A percentile compares a stretch with the other conserved stretches of the same genome.
These are phyloP conservation scores for Peromyscus maniculatus DNA, from an alignment of 2,113 vertebrate species.

Conservation along the genomic window DNA sequence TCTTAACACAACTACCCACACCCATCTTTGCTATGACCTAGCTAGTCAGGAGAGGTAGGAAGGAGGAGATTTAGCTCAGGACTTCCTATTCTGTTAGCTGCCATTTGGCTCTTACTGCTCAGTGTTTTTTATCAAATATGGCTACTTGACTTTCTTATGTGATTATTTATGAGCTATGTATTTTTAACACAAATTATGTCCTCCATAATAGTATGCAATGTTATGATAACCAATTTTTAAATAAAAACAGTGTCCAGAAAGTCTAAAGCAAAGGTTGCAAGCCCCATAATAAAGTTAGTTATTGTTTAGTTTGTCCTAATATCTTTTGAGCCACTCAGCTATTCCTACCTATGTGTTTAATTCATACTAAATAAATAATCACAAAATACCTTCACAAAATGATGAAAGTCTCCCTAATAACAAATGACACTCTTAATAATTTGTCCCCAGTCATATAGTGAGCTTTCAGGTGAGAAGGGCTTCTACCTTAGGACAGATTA, in stretches of 20 bases:
- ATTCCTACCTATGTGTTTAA: not conserved
- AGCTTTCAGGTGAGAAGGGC: not conserved
- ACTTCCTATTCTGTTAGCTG: not conserved
- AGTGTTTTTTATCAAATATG: not conserved
- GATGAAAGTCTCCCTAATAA: not conserved
- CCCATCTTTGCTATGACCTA: not conserved
- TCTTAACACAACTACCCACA: not conserved
- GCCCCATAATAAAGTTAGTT: not conserved
- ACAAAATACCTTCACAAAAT: not conserved
- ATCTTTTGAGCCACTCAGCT: not conserved
- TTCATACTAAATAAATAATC: not conserved
- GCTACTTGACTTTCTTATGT: not conserved
- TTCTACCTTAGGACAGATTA: not conserved
- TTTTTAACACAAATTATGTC: not conserved
- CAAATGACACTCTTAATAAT: not conserved
- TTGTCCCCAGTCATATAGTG: too few relatives aligned
- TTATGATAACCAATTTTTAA: not conserved
- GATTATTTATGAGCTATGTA: not conserved
- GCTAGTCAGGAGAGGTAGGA: not conserved
- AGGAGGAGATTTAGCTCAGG: not conserved
- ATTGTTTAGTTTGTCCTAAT: not conserved
- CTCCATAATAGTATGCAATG: not conserved
- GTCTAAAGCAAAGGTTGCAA: not conserved
- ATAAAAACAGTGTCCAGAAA: not conserved
- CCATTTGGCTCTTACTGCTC: not conserved